A percentile compares a stretch with the other conserved stretches of the same genome.
These are phyloP conservation scores for Liopterus haemorrhoidalis DNA, from an alignment of 2,888 invertebrate species.

Conservation along the genomic window DNA sequence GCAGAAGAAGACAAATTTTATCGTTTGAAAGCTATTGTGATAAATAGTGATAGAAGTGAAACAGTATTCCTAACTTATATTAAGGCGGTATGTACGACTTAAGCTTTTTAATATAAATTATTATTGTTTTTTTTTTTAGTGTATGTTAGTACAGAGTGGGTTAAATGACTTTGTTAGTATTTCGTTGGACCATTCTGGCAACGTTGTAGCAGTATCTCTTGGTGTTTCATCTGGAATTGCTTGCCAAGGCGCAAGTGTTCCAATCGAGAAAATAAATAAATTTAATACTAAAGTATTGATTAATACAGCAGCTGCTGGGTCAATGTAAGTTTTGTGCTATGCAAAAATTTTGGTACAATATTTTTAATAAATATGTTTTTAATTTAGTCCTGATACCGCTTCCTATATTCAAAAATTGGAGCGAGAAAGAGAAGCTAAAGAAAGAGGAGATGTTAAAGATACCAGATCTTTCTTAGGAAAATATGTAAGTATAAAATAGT, in stretches of 20 bases:
- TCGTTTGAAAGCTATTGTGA: constrained; percentile 62
- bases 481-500: constrained; percentile 71
- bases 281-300: constrained; percentile 76
- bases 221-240: constrained; percentile 49
- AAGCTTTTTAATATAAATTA: constrained; percentile 9
- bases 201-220: constrained; percentile 64
- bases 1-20: constrained; percentile 68
- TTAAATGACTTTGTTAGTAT: constrained; percentile 73
- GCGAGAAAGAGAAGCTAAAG: constrained; percentile 81
- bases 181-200: constrained; percentile 73
- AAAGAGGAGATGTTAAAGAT: constrained; percentile 85
- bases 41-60: constrained; percentile 61
- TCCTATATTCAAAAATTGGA: constrained; percentile 91
- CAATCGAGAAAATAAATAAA: constrained; percentile 46
- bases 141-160: constrained; percentile 67
- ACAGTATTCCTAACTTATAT: constrained; percentile 69
- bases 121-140: constrained; percentile 46
- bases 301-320: constrained; percentile 74
- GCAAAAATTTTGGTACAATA: constrained; percentile 8
- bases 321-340: constrained; percentile 60
- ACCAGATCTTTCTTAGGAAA: constrained; percentile 94
- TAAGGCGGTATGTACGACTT: constrained; percentile 58
- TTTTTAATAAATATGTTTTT: constrained; percentile 16
- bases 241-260: constrained; percentile 46
- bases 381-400: constrained; percentile 81